A percentile compares a stretch with the other conserved stretches of the same genome.
Evolutionary conservation across 2,113 vertebrate genomes (phyloP).

Genomic region (Antechinus stuartii): DNA sequence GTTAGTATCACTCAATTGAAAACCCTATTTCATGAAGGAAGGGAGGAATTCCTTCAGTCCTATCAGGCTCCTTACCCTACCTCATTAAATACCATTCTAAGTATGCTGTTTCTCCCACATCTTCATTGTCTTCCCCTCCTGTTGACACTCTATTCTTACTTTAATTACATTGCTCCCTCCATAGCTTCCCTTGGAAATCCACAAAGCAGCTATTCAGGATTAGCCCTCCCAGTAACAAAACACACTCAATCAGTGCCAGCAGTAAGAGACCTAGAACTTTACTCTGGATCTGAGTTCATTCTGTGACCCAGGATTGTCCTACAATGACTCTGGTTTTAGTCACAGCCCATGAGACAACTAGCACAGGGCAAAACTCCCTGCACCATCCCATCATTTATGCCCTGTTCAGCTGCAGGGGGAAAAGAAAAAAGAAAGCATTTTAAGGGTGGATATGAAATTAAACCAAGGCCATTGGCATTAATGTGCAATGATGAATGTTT

Average conservation of each 20-base stretch:
- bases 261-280: not conserved
- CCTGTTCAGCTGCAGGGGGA: not conserved
- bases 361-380: not conserved
- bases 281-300: not conserved
- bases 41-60: not conserved
- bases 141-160: not conserved
- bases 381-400: not conserved
- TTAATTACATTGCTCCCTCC: not conserved
- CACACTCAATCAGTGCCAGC: not conserved
- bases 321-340: not conserved
- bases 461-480: not conserved
- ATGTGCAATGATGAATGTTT: not conserved
- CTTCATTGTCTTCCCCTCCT: not conserved
- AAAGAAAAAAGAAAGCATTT: not conserved
- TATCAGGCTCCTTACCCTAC: not conserved
- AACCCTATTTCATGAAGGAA: not conserved
- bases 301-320: not conserved
- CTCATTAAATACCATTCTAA: not conserved
- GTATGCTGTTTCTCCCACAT: not conserved
- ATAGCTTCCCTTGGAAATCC: not conserved
- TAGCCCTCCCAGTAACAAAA: not conserved
- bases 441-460: not conserved
- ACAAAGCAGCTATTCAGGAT: not conserved
- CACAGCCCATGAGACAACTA: not conserved
- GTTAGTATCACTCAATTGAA: not conserved